A percentile compares a stretch with the other conserved stretches of the same genome.
phyloP scores from a whole-genome alignment of 2,888 invertebrate species.

The Sympetrum striolatum region DNA sequence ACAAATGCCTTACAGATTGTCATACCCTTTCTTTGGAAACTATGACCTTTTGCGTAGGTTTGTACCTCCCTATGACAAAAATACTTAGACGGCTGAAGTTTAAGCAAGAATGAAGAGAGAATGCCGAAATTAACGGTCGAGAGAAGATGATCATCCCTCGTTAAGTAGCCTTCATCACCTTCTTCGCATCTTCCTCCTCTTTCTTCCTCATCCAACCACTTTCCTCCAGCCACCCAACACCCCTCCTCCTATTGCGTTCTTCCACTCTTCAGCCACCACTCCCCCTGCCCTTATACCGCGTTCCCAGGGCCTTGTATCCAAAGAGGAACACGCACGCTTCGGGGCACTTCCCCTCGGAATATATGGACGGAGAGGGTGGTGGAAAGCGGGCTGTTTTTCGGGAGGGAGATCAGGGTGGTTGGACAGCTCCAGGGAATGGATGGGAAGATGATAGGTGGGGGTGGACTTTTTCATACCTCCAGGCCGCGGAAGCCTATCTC shows the following conservation, averaged over 20 bases:
- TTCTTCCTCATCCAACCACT: not conserved
- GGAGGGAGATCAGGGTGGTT: not conserved
- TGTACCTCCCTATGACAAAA: too few species aligned
- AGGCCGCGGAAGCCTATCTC: not conserved
- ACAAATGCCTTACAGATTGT: too few species aligned
- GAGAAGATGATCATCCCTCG: not conserved
- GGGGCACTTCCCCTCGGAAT: not conserved
- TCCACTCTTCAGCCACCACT: not conserved
- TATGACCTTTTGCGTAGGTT: too few species aligned
- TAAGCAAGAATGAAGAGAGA: not conserved
- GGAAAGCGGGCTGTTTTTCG: conserved; percentile 34
- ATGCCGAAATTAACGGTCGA: not conserved
- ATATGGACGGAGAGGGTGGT: conserved; percentile 7
- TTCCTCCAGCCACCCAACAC: not conserved
- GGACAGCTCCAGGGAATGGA: conserved; percentile 27
- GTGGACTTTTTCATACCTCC: not conserved
- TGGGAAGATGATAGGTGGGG: not conserved
- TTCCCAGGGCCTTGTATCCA: conserved; percentile 32
- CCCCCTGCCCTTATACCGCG: not conserved
- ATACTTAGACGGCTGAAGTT: too few species aligned
- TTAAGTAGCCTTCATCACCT: conserved; percentile 1
- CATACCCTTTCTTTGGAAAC: too few species aligned
- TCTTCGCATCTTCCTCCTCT: not conserved
- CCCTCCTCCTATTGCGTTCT: not conserved
- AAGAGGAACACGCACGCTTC: conserved; percentile 31